A percentile compares a stretch with the other conserved stretches of the same genome.
phyloP scores from a whole-genome alignment of 2,888 invertebrate genomes.

The Acleris emargana region DNA sequence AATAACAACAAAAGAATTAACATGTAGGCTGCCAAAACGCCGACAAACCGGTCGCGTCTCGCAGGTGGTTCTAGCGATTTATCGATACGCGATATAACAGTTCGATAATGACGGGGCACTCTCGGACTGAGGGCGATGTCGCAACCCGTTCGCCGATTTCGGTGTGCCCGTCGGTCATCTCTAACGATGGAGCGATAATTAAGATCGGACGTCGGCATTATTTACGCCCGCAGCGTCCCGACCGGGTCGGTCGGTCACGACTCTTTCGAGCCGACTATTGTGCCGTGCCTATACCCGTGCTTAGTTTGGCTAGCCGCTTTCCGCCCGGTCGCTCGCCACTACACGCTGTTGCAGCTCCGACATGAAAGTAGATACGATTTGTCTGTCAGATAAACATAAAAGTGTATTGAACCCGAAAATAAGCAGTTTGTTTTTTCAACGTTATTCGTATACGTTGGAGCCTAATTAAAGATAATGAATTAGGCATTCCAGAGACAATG shows the following conservation, averaged over 20 bases:
- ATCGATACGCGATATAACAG: slow-evolving; percentile 71
- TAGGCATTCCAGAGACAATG: slow-evolving; percentile 19
- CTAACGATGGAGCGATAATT: slow-evolving; percentile 82
- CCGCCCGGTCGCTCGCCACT: slow-evolving; percentile 45
- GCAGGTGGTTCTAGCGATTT: slow-evolving; percentile 77
- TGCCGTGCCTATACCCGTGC: slow-evolving; percentile 60
- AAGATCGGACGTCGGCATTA: slow-evolving; percentile 80
- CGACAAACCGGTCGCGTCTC: slow-evolving; percentile 58
- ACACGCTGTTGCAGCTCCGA: slow-evolving; percentile 40
- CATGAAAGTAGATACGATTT: slow-evolving; percentile 34
- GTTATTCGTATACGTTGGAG: slow-evolving; percentile 31
- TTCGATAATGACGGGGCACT: slow-evolving; percentile 65
- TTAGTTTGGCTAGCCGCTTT: slow-evolving; percentile 34
- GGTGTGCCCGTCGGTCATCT: slow-evolving; percentile 77
- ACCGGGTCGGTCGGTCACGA: slow-evolving; percentile 76
- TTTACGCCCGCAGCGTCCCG: slow-evolving; percentile 80
- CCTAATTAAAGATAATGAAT: slow-evolving; percentile 34
- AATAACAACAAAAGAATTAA: slow-evolving; percentile 75
- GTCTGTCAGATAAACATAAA: slow-evolving; percentile 33
- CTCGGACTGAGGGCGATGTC: slow-evolving; percentile 64
- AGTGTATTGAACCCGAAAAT: slow-evolving; percentile 33
- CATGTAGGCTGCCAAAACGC: slow-evolving; percentile 75
- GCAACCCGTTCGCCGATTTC: slow-evolving; percentile 74
- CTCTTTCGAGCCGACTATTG: slow-evolving; percentile 77
- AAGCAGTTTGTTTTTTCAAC: slow-evolving; percentile 27